These are phyloP conservation scores for Phragmatobia fuliginosa DNA, from an alignment of 2,888 invertebrate species.

Conservation along the genomic window DNA sequence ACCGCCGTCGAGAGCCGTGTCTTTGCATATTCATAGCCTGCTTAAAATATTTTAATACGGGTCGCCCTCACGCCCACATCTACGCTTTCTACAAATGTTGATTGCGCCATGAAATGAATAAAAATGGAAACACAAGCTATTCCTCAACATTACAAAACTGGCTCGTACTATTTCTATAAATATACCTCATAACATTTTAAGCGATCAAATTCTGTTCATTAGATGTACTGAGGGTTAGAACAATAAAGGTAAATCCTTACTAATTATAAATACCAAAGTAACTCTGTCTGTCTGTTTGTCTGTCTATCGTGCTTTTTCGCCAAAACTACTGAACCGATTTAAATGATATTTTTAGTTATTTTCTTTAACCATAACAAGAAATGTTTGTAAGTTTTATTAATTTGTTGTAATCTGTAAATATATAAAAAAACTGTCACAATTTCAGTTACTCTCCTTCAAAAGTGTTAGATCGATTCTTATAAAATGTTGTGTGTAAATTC, in stretches of 20 bases:
- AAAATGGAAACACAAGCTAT: constrained; percentile 55
- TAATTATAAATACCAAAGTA: too few species aligned
- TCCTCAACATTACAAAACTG: constrained; percentile 34
- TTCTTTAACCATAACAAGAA: too few species aligned
- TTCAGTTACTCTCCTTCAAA: too few species aligned
- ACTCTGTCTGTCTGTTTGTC: too few species aligned
- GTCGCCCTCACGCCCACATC: constrained; percentile 74
- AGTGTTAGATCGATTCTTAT: too few species aligned
- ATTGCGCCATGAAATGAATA: constrained; percentile 71
- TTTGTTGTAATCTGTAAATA: too few species aligned
- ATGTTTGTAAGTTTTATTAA: too few species aligned
- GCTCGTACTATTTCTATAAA: constrained; percentile 29
- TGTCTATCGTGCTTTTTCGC: too few species aligned
- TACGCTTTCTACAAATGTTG: constrained; percentile 81
- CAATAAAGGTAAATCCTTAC: not conserved
- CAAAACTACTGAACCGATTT: too few species aligned
- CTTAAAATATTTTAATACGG: constrained; percentile 86
- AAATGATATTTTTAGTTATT: too few species aligned
- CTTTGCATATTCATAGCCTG: constrained; percentile 86
- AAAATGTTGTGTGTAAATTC: too few species aligned
- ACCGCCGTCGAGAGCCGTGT: constrained; percentile 79
- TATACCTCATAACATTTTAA: constrained; percentile 15
- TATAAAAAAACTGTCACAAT: too few species aligned
- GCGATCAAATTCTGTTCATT: constrained; percentile 21
- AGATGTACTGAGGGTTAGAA: constrained; percentile 33